Evolutionary conservation across 2,113 vertebrate species (phyloP).

Genomic region (Leucopsar rothschildi): DNA sequence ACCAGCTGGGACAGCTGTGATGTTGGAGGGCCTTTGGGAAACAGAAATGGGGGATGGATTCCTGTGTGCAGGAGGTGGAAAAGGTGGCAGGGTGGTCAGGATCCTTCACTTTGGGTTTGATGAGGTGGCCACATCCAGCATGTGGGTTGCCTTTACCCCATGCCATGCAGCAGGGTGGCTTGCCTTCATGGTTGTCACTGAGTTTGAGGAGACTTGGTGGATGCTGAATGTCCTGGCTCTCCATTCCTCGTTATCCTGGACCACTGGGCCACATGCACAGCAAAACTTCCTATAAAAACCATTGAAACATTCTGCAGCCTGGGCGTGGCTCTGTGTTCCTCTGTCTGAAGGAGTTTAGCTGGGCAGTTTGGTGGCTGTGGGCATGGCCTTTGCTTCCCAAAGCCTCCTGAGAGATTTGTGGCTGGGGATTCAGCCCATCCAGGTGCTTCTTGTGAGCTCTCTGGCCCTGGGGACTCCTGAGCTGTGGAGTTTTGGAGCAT

Average conservation of each 20-base stretch:
- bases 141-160: not conserved
- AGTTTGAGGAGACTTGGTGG: not conserved
- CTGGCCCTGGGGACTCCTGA: not conserved
- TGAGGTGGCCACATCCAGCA: not conserved
- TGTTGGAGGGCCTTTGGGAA: not conserved
- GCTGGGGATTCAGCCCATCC: not conserved
- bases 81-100: not conserved
- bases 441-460: not conserved
- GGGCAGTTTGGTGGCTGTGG: not conserved
- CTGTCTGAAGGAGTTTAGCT: not conserved
- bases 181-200: fast-evolving
- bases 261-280: fast-evolving
- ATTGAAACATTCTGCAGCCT: not conserved
- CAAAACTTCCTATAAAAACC: not conserved
- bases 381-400: not conserved
- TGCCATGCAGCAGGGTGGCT: not conserved
- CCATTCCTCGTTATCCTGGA: not conserved
- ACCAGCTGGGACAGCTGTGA: not conserved
- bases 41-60: not conserved
- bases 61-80: fast-evolving
- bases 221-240: not conserved
- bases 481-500: not conserved
- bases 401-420: not conserved
- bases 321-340: not conserved
- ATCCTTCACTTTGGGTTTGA: not conserved